Evolutionary conservation across 2,888 invertebrate genomes (phyloP), one percentile per base, ranked within the genome.

Genomic region (Galerucella pusilla): DNA sequence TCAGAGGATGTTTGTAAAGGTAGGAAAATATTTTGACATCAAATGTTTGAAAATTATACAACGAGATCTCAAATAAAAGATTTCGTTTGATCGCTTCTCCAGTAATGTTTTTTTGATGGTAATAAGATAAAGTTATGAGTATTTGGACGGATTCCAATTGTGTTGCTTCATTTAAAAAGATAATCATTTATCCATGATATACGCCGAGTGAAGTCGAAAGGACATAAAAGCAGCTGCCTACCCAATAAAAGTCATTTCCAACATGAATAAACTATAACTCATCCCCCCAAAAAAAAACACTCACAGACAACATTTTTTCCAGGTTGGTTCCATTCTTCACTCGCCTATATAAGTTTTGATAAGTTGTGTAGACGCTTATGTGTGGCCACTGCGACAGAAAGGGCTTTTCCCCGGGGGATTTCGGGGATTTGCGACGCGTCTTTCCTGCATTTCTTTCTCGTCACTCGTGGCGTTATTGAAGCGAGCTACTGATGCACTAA

Each of bases 311-410:
- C 57, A 57, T 57, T 68, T 68, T 68, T 60, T 68, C 9, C n/a
- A 57, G 35, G 45, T 46, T 52, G 59, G 59, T 52, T 42, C 11
- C 54, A 61, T 71, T 64, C 64, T 64, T 63, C 70, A 60, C 49
- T 61, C 49, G 35, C 46, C 63, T 46, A 68, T 60, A 68, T 68
- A 59, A 68, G 42, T 80, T 83, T 83, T 83, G 84, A 83, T 83
- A 85, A 84, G 83, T 84, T 83, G 82, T 80, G 82, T 76, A 73
- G 78, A 79, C 80, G 83, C 82, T 84, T 84, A 83, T 80, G 80
- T 83, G 84, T 81, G 84, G 84, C 81, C 82, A 81, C 77, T 81
- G 80, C 78, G 77, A 78, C 75, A 76, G 80, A 78, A 81, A 79
- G 80, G 76, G 78, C 84, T 84, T 84, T 84, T 84, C 83, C 82